Base-by-base conservation (phyloP, 1,140 invertebrate genomes). In the Drosophila micromelanica region DNA sequence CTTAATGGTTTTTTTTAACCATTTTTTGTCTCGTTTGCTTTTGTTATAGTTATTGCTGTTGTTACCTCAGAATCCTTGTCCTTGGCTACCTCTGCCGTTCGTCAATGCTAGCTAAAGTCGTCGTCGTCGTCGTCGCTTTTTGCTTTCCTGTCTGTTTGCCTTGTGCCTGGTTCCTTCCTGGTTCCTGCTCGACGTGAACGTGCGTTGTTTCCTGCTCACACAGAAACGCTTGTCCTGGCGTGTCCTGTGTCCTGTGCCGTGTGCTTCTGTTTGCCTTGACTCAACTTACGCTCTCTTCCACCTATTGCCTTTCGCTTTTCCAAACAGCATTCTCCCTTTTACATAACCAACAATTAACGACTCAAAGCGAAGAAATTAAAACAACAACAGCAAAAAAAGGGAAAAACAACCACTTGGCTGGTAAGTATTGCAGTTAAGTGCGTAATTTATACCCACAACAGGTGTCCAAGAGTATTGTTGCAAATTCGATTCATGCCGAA, bases 161-260 rank as follows among this genome's bases (percentile, higher is more conserved):
- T 80, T 78, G 61, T 61, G 68, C 73, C 62, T 80, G 69, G 64
- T 87, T 87, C 82, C 84, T 86, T 86, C 81, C 82, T 86, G 81
- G 78, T 82, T 86, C 81, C 82, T 86, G 81, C 80, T 86, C 63
- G 61, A 77, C 81, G 73, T 86, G 63, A 76, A 86, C 82, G 78
- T 86, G 75, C 82, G 82, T 73, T 87, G 81, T 86, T 82, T 87
- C 81, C 82, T 72, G 48, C 59, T 40, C 30, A 40, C 45, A 59
- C 46, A 42, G 32, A 35, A 15, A 5, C 23, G 43, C 68, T 55
- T 74, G 73, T 76, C 70, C 60, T 27, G 51, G 15, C 68, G 60
- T 35, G 32, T 35, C 32, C 32, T 35, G 32, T 35, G 54, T 78
- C 64, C 59, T 80, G 62, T 84, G 27, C 48, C 27, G 48, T 49